Evolutionary conservation across 2,797 vertebrate species (phyloP).

Genomic region (Malacoraja senta): DNA sequence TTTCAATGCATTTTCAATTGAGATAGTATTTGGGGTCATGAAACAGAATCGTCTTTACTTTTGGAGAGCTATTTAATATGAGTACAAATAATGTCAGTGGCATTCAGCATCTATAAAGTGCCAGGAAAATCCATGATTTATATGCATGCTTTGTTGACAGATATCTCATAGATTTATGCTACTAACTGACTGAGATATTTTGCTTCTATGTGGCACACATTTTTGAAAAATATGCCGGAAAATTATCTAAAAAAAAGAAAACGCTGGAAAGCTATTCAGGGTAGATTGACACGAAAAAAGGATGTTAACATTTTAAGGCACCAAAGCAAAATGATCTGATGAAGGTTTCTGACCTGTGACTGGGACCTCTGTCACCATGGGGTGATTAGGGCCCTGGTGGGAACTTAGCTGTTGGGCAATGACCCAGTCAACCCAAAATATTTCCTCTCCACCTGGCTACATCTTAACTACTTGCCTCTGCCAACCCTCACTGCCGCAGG

Average conservation of each 20-base stretch:
- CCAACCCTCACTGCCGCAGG: too few species aligned
- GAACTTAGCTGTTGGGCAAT: too few species aligned
- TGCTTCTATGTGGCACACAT: neutral
- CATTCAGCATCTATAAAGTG: constrained; percentile 30
- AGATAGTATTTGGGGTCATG: constrained; percentile 26
- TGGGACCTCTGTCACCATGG: too few species aligned
- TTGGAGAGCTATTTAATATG: constrained; percentile 29
- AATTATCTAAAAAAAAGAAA: constrained; percentile 1
- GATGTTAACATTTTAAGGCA: neutral
- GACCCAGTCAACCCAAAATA: too few species aligned
- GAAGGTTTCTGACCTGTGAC: neutral
- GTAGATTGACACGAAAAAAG: neutral
- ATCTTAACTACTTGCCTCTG: too few species aligned
- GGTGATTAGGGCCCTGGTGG: too few species aligned
- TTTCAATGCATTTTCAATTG: constrained; percentile 37
- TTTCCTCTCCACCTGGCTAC: too few species aligned
- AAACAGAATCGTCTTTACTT: constrained; percentile 16
- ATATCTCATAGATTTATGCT: neutral
- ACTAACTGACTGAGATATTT: neutral
- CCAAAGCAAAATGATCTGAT: neutral
- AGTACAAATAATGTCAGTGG: constrained; percentile 25
- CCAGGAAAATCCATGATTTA: constrained; percentile 30
- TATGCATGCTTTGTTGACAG: constrained; percentile 20
- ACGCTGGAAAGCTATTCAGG: neutral
- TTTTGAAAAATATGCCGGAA: constrained; percentile 14